Percentiles rank a stretch among this genome's conserved stretches.
These are phyloP conservation scores for Albula goreensis DNA, from an alignment of 2,113 vertebrate species.

Conservation along the genomic window DNA sequence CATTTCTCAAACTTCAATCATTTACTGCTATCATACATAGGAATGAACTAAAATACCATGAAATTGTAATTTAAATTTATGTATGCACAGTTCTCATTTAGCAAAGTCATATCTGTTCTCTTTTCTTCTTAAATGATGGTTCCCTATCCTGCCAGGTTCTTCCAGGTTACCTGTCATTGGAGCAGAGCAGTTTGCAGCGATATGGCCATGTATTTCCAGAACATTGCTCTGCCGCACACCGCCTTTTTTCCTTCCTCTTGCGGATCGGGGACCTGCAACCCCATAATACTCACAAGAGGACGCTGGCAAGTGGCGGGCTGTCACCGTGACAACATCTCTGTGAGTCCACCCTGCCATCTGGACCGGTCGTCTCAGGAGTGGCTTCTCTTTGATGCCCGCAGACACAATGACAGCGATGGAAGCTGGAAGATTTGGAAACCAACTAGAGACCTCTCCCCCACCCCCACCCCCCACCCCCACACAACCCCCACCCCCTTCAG, in stretches of 20 bases:
- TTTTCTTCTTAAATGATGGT: background rate
- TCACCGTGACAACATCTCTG: background rate
- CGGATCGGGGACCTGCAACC: background rate
- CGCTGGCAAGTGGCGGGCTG: background rate
- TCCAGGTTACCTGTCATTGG: too few species aligned
- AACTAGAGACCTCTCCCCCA: background rate
- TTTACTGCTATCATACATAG: background rate
- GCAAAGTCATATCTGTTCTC: background rate
- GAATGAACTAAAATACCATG: background rate
- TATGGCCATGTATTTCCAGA: too few species aligned
- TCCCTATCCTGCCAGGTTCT: background rate
- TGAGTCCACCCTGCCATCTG: background rate
- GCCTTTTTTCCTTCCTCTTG: background rate
- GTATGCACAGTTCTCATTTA: background rate
- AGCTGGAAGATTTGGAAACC: background rate
- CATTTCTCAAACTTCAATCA: too few species aligned
- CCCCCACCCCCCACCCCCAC: too few species aligned
- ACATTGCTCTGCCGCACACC: too few species aligned
- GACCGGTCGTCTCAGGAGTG: background rate
- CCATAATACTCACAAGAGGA: background rate
- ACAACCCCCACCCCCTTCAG: too few species aligned
- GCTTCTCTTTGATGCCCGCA: background rate
- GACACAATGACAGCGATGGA: slow-evolving; percentile 6
- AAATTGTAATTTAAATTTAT: background rate
- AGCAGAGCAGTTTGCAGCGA: too few species aligned